These are phyloP conservation scores for Leptobrachium ailaonicum DNA, from an alignment of 2,113 vertebrate genomes.

Conservation along the genomic window DNA sequence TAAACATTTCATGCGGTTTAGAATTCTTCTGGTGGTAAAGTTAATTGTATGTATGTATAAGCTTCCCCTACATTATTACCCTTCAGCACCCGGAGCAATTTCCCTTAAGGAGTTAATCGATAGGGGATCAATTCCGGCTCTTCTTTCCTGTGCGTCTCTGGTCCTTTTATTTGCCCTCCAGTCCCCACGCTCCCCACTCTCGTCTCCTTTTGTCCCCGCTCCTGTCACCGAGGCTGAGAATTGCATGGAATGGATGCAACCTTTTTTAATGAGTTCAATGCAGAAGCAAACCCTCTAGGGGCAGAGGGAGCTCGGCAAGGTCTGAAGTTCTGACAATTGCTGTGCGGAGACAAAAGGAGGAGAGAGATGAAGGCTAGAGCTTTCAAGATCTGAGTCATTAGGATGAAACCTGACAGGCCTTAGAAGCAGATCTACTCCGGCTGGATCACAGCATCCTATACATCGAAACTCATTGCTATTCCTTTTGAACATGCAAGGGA, in stretches of 20 bases:
- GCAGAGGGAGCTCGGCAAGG: slow-evolving; percentile 43
- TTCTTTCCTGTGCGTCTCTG: slow-evolving; percentile 13
- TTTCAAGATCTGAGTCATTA: slow-evolving; percentile 50
- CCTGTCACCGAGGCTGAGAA: slow-evolving; percentile 47
- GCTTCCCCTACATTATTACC: neutral
- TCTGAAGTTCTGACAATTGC: slow-evolving; percentile 50
- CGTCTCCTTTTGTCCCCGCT: slow-evolving; percentile 34
- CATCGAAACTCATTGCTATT: slow-evolving; percentile 45
- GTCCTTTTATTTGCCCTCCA: slow-evolving; percentile 6
- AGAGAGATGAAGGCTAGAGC: slow-evolving; percentile 48
- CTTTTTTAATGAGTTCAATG: slow-evolving; percentile 51
- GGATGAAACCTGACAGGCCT: slow-evolving; percentile 50
- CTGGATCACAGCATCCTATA: slow-evolving; percentile 39
- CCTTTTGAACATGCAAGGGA: slow-evolving; percentile 38
- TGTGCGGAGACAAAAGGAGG: slow-evolving; percentile 45
- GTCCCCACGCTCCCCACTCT: slow-evolving; percentile 21
- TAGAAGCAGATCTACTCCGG: slow-evolving; percentile 39
- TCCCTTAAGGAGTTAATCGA: slow-evolving; percentile 14
- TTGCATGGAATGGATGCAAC: slow-evolving; percentile 46
- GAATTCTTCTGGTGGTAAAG: neutral
- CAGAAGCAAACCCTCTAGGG: slow-evolving; percentile 49
- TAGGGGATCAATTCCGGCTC: slow-evolving; percentile 34
- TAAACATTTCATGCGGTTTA: too few species aligned
- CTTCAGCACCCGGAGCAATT: slow-evolving; percentile 1
- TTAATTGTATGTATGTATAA: neutral